phyloP scores from a whole-genome alignment of 2,113 vertebrate species.

The Stomatorhinus ivindoensis region DNA sequence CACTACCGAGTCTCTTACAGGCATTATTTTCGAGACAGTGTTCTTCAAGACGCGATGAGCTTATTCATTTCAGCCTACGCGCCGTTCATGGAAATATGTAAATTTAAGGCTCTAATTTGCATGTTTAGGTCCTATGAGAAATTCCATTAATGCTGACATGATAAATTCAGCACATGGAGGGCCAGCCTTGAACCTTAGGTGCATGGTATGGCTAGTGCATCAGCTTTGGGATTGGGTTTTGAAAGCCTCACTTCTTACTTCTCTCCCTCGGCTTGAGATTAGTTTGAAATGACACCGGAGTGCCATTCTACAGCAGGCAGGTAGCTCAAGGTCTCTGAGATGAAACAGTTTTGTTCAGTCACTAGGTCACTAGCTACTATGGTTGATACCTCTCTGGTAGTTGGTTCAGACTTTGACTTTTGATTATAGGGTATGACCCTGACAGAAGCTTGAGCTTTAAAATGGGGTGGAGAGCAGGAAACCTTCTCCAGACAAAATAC shows the following conservation, averaged over 20 bases:
- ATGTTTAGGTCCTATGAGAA: neutral
- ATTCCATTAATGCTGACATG: neutral
- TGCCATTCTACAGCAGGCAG: neutral
- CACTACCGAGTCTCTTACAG: neutral
- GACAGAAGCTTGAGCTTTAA: neutral
- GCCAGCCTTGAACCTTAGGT: neutral
- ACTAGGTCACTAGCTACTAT: neutral
- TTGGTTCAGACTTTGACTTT: neutral
- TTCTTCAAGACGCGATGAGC: neutral
- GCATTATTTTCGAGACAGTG: neutral
- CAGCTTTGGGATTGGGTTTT: neutral
- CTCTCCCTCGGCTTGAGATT: neutral
- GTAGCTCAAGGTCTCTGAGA: neutral
- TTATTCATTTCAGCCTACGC: neutral
- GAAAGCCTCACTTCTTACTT: neutral
- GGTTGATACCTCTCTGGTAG: neutral
- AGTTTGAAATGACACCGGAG: neutral
- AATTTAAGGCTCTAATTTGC: neutral
- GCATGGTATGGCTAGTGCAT: neutral
- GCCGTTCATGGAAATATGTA: neutral
- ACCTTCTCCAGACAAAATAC: neutral
- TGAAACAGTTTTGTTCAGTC: neutral
- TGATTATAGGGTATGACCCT: neutral
- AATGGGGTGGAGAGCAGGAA: neutral
- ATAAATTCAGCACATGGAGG: neutral